phyloP scores from a whole-genome alignment of 2,888 invertebrate genomes.

The Pedicia rivosa region DNA sequence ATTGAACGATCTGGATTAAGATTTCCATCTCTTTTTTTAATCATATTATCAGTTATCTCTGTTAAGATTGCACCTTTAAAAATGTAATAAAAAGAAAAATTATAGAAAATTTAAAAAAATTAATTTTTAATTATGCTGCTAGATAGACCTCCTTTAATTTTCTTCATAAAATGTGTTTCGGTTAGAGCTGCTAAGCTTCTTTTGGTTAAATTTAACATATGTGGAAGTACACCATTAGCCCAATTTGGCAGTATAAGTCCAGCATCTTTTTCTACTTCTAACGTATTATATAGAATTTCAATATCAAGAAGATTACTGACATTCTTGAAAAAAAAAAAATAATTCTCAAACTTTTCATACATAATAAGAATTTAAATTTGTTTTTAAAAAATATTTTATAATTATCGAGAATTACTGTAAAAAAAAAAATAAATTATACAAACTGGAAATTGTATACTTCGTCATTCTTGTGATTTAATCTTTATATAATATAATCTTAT shows the following conservation, averaged over 20 bases:
- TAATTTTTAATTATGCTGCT: too few relatives aligned
- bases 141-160: conserved; percentile 57
- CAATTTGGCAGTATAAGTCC: conserved; percentile 57
- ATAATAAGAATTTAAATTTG: background rate
- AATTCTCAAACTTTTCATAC: too few relatives aligned
- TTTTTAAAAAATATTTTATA: too few relatives aligned
- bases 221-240: conserved; percentile 53
- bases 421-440: too few relatives aligned
- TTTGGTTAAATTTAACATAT: conserved; percentile 48
- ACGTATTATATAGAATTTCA: conserved; percentile 54
- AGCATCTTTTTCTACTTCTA: conserved; percentile 46
- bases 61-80: conserved; percentile 55
- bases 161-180: conserved; percentile 50
- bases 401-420: too few relatives aligned
- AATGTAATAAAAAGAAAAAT: conserved; percentile 19
- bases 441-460: too few relatives aligned
- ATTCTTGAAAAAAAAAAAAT: conserved; percentile 25
- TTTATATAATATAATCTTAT: too few relatives aligned
- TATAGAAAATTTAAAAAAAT: too few relatives aligned
- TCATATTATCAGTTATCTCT: conserved; percentile 47
- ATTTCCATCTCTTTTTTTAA: conserved; percentile 31
- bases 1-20: conserved; percentile 34
- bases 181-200: conserved; percentile 53
- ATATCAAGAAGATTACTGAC: conserved; percentile 45
- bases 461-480: too few relatives aligned